phyloP scores from a whole-genome alignment of 2,888 invertebrate species.

The Smittia sp. region DNA sequence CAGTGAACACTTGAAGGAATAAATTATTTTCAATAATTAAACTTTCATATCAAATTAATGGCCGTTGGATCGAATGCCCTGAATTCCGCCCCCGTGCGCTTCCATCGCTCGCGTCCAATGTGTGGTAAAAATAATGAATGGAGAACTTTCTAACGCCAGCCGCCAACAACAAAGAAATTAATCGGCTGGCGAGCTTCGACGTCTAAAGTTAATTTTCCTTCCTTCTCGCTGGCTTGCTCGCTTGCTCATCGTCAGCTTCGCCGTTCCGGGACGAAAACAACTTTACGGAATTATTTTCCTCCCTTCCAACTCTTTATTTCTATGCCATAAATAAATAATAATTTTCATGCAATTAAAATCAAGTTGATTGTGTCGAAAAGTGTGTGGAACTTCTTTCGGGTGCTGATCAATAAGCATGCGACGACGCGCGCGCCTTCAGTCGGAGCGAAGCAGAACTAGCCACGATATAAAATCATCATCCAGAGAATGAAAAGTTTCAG shows the following conservation, averaged over 20 bases:
- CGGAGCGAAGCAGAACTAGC: not conserved
- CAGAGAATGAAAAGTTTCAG: slow-evolving; percentile 8
- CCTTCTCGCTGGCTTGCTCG: not conserved
- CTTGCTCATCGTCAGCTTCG: not conserved
- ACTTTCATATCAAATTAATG: slow-evolving; percentile 27
- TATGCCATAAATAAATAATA: slow-evolving; percentile 34
- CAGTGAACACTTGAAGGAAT: slow-evolving; percentile 26
- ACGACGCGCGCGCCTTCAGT: slow-evolving; percentile 1
- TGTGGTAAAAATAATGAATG: not conserved
- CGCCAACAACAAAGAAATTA: not conserved
- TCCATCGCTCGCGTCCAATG: not conserved
- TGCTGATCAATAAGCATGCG: too few relatives aligned
- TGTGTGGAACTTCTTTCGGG: slow-evolving; percentile 13
- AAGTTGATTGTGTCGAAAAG: slow-evolving; percentile 32
- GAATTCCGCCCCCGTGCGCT: not conserved
- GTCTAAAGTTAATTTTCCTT: not conserved
- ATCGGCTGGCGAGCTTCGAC: not conserved
- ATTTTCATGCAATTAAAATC: slow-evolving; percentile 39
- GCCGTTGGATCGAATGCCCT: not conserved
- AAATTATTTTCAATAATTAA: slow-evolving; percentile 32
- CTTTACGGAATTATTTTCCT: not conserved
- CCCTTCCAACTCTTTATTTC: not conserved
- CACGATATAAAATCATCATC: slow-evolving; percentile 22
- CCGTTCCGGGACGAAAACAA: not conserved
- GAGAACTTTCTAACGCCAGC: not conserved